Base-by-base conservation (phyloP, 2,888 invertebrate genomes). In the Chymomyza caudatula region DNA sequence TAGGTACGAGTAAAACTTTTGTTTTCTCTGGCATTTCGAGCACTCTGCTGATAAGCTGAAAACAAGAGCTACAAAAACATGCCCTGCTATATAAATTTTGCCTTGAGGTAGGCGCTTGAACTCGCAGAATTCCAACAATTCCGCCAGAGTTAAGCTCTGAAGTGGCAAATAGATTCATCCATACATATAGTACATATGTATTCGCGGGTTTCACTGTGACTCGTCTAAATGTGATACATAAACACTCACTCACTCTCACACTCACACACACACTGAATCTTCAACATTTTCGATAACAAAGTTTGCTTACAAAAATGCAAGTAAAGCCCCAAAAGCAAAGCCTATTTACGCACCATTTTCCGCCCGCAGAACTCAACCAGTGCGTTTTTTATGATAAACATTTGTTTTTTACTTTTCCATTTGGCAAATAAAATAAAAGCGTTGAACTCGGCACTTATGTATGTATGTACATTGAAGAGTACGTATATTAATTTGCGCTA, bases 331-430 rank as follows among this genome's bases (percentile, higher is more conserved):
- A 77, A 82, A 77, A 81, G 82, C 78, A 86, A 86, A 77, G 77
- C 82, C 73, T 82, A 81, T 82, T 80, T 82, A 85, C 81, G 69
- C 65, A 84, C 61, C 69, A 69, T 74, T 72, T 71, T 69, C 75
- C 57, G 57, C 42, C 58, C 62, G 55, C 59, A 71, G 71, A 67
- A 62, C 65, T 44, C 29, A 53, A 59, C 68, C 73, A 70, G 71
- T 76, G 73, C 77, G 68, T 67, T 78, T 67, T 72, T 47, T 17
- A 83, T 82, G 86, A 86, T 81, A 83, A 83, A 83, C 77, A 84
- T 84, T 86, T 84, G 69, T 77, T 82, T 86, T 72, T 81, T 75
- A 84, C 82, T 81, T 86, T 85, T 84, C 68, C 82, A 86, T 86
- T 83, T 81, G 75, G 78, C 77, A 83, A 83, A 83, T 84, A 83